Evolutionary conservation across 2,113 vertebrate species (phyloP).

Genomic region (Apus apus): DNA sequence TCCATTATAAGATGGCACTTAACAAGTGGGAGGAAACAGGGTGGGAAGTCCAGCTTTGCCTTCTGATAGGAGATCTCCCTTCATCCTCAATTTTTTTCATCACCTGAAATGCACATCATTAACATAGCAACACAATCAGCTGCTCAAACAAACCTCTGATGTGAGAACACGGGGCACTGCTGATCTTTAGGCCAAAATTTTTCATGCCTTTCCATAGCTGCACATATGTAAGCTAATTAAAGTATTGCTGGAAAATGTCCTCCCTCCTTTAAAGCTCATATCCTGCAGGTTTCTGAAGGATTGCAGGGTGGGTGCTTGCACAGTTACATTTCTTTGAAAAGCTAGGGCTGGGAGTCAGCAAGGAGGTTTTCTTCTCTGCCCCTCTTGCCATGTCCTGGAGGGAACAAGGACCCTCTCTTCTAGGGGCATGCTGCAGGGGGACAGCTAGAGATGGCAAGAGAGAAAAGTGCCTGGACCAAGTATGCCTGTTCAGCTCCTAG

Average conservation of each 20-base stretch:
- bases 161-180: neutral
- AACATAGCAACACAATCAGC: neutral
- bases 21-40: neutral
- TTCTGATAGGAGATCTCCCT: neutral
- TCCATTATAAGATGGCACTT: neutral
- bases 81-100: neutral
- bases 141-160: neutral
- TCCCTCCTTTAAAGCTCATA: neutral
- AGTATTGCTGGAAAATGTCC: neutral
- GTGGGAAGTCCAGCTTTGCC: neutral
- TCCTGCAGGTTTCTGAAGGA: neutral
- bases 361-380: neutral
- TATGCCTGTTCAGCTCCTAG: neutral
- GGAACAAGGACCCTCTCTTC: neutral
- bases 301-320: too few species aligned
- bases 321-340: neutral
- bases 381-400: neutral
- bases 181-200: neutral
- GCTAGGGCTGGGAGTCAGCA: neutral
- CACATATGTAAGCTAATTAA: neutral
- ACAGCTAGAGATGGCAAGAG: neutral
- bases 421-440: rapidly evolving
- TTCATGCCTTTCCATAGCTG: neutral
- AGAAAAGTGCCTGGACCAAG: neutral
- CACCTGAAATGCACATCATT: neutral